These are phyloP conservation scores for Danio choprae DNA, from an alignment of 2,797 vertebrate species.

Conservation along the genomic window DNA sequence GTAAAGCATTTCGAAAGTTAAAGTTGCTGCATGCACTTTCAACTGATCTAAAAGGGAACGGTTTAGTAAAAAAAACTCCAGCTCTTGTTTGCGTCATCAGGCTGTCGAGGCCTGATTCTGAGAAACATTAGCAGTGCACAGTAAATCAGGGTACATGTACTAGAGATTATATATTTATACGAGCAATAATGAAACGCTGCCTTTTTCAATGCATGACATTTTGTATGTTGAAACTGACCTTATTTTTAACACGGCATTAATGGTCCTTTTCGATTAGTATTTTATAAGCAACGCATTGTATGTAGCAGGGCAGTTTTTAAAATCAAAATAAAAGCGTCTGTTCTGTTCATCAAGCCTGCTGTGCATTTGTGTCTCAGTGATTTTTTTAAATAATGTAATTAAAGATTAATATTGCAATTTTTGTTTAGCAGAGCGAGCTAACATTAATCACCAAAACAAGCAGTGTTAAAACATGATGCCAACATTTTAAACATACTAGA, in stretches of 20 bases:
- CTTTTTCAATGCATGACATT: slow-evolving; percentile 75
- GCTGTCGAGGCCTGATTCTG: not conserved
- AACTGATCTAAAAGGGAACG: slow-evolving; percentile 33
- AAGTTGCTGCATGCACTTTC: slow-evolving; percentile 72
- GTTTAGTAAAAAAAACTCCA: slow-evolving; percentile 13
- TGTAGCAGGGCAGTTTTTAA: slow-evolving; percentile 72
- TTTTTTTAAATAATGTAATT: not conserved
- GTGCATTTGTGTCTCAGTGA: not conserved
- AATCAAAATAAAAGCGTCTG: slow-evolving; percentile 78
- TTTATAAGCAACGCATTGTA: slow-evolving; percentile 77
- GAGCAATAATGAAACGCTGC: slow-evolving; percentile 68
- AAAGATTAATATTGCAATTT: not conserved
- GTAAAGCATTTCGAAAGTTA: slow-evolving; percentile 53
- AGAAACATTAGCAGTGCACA: slow-evolving; percentile 57
- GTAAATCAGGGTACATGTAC: slow-evolving; percentile 49
- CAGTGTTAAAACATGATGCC: no score
- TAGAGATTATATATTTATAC: slow-evolving; percentile 81
- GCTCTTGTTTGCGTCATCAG: not conserved
- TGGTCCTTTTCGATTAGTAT: slow-evolving; percentile 80
- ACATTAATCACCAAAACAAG: no score
- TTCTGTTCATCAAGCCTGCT: slow-evolving; percentile 17
- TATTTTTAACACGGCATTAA: slow-evolving; percentile 74
- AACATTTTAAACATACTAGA: no score
- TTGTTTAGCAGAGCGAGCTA: no score
- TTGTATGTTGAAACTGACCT: slow-evolving; percentile 75